Evolutionary conservation across 2,113 vertebrate genomes (phyloP).

Genomic region (Barnardius zonarius): DNA sequence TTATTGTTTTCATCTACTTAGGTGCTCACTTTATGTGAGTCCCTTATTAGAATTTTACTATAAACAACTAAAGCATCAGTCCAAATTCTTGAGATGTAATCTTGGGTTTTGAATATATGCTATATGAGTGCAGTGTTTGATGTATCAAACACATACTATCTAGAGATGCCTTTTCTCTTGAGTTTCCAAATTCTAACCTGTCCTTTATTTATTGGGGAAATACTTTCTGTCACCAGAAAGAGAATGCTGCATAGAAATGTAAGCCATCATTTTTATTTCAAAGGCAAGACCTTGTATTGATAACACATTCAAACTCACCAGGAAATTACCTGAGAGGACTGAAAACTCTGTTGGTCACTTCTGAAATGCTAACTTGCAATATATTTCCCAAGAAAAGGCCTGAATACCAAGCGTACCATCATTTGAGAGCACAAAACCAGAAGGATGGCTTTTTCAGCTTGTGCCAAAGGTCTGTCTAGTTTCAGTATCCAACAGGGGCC

Average conservation of each 20-base stretch:
- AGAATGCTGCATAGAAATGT: background rate
- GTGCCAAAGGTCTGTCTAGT: background rate
- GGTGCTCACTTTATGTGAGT: background rate
- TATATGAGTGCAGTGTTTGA: background rate
- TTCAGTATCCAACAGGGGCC: background rate
- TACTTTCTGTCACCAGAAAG: background rate
- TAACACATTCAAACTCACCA: background rate
- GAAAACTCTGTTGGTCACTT: background rate
- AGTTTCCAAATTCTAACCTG: background rate
- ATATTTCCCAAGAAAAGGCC: background rate
- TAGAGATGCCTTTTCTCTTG: background rate
- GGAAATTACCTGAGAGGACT: background rate
- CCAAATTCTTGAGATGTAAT: background rate
- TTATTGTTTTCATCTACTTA: background rate
- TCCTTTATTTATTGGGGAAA: background rate
- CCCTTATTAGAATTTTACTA: conserved; percentile 4
- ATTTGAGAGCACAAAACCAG: background rate
- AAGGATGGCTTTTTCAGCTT: background rate
- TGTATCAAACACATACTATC: background rate
- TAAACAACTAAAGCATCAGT: background rate
- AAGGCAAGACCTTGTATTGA: background rate
- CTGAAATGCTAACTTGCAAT: background rate
- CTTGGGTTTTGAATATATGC: background rate
- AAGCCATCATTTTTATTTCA: background rate
- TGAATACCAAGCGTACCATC: background rate